A percentile compares a stretch with the other conserved stretches of the same genome.
Conservation (phyloP, 2,888 invertebrate genomes). For the Phyllotreta striolata region DNA sequence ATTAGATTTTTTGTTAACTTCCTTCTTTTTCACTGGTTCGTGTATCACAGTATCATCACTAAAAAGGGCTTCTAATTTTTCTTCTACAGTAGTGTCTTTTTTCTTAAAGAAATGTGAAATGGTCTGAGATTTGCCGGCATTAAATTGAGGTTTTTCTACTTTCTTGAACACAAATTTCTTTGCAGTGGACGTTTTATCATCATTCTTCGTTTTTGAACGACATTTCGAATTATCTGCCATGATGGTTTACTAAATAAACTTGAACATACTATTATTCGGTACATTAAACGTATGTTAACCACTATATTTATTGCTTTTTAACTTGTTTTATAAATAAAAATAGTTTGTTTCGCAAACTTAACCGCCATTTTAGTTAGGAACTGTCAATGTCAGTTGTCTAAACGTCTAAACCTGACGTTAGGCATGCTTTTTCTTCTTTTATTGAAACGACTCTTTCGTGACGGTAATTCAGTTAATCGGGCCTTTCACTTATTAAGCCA, state of each 20-base stretch:
- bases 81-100: constrained; percentile 3
- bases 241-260: constrained; percentile 12
- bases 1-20: constrained; percentile 1
- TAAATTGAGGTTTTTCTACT: constrained; percentile 19
- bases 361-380: too few species aligned
- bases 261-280: neutral
- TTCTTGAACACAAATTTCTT: constrained; percentile 49
- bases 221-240: constrained; percentile 42
- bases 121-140: constrained; percentile 8
- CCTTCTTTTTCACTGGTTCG: neutral
- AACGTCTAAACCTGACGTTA: too few species aligned
- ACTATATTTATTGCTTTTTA: neutral
- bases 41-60: constrained; percentile 1
- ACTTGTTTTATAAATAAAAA: neutral
- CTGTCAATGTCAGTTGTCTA: too few species aligned
- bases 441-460: too few species aligned
- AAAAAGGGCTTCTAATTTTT: constrained; percentile 20
- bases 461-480: too few species aligned
- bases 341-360: neutral
- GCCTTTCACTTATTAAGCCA: too few species aligned
- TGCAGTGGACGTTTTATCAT: constrained; percentile 31
- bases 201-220: constrained; percentile 43
- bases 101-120: constrained; percentile 30
- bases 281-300: neutral
- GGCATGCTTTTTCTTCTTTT: too few species aligned